These are phyloP conservation scores for Enteromius afrohamiltoni DNA, from an alignment of 2,797 vertebrate genomes.

Conservation along the genomic window DNA sequence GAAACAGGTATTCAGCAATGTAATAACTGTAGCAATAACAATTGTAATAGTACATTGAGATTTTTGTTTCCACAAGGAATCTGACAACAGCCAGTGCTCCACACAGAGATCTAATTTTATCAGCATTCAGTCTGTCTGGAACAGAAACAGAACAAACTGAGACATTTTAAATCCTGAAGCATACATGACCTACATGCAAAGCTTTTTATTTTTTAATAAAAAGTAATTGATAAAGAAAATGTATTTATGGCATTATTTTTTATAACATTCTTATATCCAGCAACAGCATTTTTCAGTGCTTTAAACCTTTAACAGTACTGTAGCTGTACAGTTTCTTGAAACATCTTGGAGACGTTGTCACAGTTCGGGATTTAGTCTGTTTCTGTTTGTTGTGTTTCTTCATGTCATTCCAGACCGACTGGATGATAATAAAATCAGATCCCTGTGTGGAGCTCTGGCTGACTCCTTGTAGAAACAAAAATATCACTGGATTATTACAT, in stretches of 20 bases:
- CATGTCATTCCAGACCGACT: too few relatives aligned
- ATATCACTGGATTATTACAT: not conserved
- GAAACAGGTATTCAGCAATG: slow-evolving; percentile 78
- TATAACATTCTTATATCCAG: too few relatives aligned
- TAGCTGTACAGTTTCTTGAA: not conserved
- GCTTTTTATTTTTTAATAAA: not conserved
- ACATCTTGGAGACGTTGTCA: not conserved
- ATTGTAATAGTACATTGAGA: not conserved
- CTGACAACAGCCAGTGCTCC: too few relatives aligned
- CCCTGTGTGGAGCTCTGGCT: too few relatives aligned
- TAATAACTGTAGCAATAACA: too few relatives aligned
- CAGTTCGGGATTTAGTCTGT: not conserved
- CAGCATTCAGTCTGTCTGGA: not conserved
- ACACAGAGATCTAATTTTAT: not conserved
- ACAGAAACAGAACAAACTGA: not conserved
- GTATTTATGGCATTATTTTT: not conserved
- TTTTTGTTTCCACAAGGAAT: not conserved
- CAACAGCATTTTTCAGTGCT: not conserved
- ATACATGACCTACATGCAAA: not conserved
- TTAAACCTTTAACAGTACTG: not conserved
- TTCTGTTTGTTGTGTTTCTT: too few relatives aligned
- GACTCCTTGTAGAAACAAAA: not conserved
- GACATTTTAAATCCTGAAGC: not conserved
- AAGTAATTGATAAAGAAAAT: not conserved
- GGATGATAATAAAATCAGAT: too few relatives aligned